A percentile compares a stretch with the other conserved stretches of the same genome.
Conservation (phyloP, 2,113 vertebrate genomes). For the Notiomystis cincta region DNA sequence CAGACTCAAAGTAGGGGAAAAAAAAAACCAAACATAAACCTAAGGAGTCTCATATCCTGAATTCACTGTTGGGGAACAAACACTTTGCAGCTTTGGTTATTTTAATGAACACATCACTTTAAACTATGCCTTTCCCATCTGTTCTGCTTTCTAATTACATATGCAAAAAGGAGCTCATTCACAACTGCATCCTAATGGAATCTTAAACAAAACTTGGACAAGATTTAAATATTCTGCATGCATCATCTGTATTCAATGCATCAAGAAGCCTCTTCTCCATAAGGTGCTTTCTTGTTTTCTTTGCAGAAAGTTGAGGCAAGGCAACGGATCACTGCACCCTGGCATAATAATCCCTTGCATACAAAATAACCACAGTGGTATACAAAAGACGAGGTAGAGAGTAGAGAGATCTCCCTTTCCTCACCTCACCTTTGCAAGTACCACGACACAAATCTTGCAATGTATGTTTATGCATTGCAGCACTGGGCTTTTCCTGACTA, state of each 20-base stretch:
- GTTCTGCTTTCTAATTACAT: constrained; percentile 58
- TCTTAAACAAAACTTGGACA: not conserved
- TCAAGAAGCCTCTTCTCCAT: not conserved
- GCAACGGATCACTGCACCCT: not conserved
- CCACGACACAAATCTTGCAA: not conserved
- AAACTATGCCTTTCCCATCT: constrained; percentile 60
- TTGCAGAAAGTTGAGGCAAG: not conserved
- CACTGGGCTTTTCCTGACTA: not conserved
- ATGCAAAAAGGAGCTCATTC: constrained; percentile 20
- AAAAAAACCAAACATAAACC: not conserved
- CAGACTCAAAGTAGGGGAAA: not conserved
- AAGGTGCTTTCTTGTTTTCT: not conserved
- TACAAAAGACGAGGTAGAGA: not conserved
- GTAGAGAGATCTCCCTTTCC: not conserved
- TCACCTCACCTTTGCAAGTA: not conserved
- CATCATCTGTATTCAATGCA: constrained; percentile 8
- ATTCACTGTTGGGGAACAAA: constrained; percentile 29
- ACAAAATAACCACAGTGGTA: not conserved
- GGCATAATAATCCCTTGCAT: not conserved
- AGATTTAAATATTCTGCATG: not conserved
- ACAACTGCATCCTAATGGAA: constrained; percentile 34
- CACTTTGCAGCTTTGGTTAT: constrained; percentile 44
- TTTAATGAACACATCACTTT: constrained; percentile 65
- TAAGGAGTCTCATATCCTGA: not conserved
- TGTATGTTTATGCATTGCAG: not conserved